These are phyloP conservation scores for Bursaphelenchus mucronatus DNA, from an alignment of 1,140 invertebrate genomes.

Conservation along the genomic window DNA sequence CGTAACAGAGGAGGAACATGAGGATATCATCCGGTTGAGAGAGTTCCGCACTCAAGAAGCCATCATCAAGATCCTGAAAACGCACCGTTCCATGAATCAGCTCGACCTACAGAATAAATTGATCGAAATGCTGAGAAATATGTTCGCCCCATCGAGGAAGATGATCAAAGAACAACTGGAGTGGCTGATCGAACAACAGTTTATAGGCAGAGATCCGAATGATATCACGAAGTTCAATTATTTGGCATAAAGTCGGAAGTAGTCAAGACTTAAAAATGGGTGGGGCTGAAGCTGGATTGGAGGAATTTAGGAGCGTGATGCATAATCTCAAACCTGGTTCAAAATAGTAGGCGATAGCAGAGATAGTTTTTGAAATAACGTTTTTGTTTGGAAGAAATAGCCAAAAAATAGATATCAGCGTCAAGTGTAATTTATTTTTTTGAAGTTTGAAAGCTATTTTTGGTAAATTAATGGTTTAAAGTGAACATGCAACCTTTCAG, in stretches of 20 bases:
- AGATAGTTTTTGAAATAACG: no score
- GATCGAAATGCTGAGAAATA: slow-evolving; percentile 95
- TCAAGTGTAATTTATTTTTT: no score
- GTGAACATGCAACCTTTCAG: no score
- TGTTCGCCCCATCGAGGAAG: slow-evolving; percentile 97
- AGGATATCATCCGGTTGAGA: slow-evolving; percentile 45
- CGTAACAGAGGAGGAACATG: slow-evolving; percentile 40
- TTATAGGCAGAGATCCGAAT: slow-evolving; percentile 72
- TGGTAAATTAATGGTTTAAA: no score
- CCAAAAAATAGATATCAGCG: no score
- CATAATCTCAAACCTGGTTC: no score
- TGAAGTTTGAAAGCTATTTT: no score
- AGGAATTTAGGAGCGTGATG: no score
- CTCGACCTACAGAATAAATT: slow-evolving; percentile 88
- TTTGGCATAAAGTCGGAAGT: slow-evolving; percentile 29
- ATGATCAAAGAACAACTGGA: slow-evolving; percentile 99
- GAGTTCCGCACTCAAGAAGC: slow-evolving; percentile 71
- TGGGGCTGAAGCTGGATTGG: no score
- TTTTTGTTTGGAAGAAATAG: no score
- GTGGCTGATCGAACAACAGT: slow-evolving; percentile 98
- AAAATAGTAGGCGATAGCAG: no score
- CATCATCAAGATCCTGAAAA: slow-evolving; percentile 97
- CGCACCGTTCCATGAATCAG: slow-evolving; percentile 77
- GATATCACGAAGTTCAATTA: slow-evolving; percentile 50
- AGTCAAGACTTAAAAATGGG: no score